Evolutionary conservation across 2,797 vertebrate genomes (phyloP).

Genomic region (Mus caroli): DNA sequence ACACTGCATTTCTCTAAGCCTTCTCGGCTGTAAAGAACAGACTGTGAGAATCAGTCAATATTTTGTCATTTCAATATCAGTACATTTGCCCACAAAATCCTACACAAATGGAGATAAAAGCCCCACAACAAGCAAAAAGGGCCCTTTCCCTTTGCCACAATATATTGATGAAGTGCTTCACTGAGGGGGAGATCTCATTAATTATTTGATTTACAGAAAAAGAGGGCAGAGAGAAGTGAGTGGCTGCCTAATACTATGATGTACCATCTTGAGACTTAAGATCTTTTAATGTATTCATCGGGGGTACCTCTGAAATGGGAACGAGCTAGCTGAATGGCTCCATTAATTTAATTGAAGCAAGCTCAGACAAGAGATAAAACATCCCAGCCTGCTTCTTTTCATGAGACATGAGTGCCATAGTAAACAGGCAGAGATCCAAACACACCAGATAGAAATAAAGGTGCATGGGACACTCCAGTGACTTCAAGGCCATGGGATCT

Average conservation of each 20-base stretch:
- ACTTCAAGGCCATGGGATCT: constrained; percentile 95
- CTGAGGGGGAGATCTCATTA: constrained; percentile 92
- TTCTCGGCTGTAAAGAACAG: constrained; percentile 82
- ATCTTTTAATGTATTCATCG: constrained; percentile 99
- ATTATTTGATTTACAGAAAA: constrained; percentile 94
- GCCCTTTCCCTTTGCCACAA: constrained; percentile 86
- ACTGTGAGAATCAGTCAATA: constrained; percentile 88
- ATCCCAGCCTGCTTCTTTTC: constrained; percentile 96
- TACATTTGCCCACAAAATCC: constrained; percentile 86
- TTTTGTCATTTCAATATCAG: constrained; percentile 89
- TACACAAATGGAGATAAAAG: constrained; percentile 87
- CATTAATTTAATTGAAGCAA: constrained; percentile 99
- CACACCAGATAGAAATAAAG: constrained; percentile 90
- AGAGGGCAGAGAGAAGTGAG: constrained; percentile 91
- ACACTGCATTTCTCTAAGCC: constrained; percentile 79
- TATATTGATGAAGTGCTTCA: constrained; percentile 91
- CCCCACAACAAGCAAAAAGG: constrained; percentile 83
- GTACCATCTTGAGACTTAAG: constrained; percentile 98
- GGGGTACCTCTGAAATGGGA: constrained; percentile 94
- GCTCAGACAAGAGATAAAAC: constrained; percentile 99
- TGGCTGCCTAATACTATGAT: constrained; percentile 95
- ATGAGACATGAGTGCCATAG: constrained; percentile 93
- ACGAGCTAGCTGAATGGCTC: constrained; percentile 97
- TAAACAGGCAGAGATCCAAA: constrained; percentile 97
- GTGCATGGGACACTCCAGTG: constrained; percentile 88